phyloP scores from a whole-genome alignment of 2,113 vertebrate species.

The Natator depressus region DNA sequence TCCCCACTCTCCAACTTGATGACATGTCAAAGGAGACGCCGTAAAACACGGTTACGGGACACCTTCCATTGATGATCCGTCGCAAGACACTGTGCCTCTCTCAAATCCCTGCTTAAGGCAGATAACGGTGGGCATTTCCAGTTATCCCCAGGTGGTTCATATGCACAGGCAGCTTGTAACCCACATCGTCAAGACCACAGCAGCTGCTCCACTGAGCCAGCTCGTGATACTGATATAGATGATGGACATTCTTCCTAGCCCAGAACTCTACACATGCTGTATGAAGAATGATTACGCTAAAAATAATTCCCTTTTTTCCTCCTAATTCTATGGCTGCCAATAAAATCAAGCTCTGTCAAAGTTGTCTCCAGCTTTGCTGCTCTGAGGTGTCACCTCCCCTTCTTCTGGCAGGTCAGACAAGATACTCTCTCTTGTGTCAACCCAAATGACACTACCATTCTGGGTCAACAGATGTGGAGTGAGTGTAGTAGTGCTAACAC shows the following conservation, averaged over 20 bases:
- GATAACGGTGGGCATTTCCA: slow-evolving; percentile 1
- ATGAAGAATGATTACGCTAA: slow-evolving; percentile 36
- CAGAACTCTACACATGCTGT: slow-evolving; percentile 10
- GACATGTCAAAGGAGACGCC: slow-evolving; percentile 19
- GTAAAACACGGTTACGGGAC: slow-evolving; percentile 20
- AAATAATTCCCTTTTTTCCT: slow-evolving; percentile 17
- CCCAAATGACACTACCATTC: not conserved
- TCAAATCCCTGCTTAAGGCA: slow-evolving; percentile 39
- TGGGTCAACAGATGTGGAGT: not conserved
- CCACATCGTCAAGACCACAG: slow-evolving; percentile 7
- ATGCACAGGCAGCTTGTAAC: slow-evolving; percentile 15
- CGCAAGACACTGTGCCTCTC: not conserved
- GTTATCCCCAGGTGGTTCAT: slow-evolving; percentile 57
- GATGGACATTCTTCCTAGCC: slow-evolving; percentile 36
- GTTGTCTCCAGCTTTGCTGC: not conserved
- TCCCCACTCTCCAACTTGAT: not conserved
- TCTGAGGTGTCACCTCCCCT: slow-evolving; percentile 20
- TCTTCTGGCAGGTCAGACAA: not conserved
- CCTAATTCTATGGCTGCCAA: slow-evolving; percentile 36
- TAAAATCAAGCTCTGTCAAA: slow-evolving; percentile 48
- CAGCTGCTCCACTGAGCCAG: slow-evolving; percentile 64
- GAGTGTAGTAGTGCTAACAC: not conserved
- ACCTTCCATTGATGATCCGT: slow-evolving; percentile 45
- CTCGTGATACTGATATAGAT: slow-evolving; percentile 26
- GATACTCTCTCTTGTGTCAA: not conserved